These are phyloP conservation scores for Sebastes fasciatus DNA, from an alignment of 2,113 vertebrate species.

Conservation along the genomic window DNA sequence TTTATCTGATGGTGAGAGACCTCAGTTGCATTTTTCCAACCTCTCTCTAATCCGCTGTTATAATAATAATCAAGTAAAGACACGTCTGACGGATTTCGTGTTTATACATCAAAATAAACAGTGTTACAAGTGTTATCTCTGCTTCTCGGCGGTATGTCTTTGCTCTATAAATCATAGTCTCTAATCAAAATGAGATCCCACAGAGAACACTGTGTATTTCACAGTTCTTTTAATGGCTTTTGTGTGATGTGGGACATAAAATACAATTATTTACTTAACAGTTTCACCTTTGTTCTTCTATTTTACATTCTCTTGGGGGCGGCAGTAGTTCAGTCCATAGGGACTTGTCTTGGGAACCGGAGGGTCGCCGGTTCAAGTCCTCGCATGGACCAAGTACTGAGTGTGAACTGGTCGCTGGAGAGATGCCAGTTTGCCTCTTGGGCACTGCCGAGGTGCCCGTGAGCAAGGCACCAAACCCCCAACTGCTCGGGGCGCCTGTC, in stretches of 20 bases:
- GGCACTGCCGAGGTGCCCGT: too few relatives aligned
- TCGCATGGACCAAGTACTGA: too few relatives aligned
- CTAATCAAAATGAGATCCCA: slow-evolving; percentile 47
- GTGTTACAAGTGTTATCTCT: slow-evolving; percentile 47
- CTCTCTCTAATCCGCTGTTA: slow-evolving; percentile 24
- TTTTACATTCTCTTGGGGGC: neutral
- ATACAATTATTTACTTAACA: slow-evolving; percentile 30
- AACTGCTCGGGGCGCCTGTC: too few relatives aligned
- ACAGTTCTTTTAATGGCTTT: slow-evolving; percentile 37
- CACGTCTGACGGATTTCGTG: slow-evolving; percentile 49
- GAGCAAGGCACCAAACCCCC: too few relatives aligned
- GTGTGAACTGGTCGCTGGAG: too few relatives aligned
- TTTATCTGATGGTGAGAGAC: slow-evolving; percentile 46
- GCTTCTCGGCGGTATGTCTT: slow-evolving; percentile 36
- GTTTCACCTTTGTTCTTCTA: slow-evolving; percentile 16
- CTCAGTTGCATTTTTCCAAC: slow-evolving; percentile 39
- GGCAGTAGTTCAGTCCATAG: too few relatives aligned
- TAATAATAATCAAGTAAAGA: slow-evolving; percentile 42
- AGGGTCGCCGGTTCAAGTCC: too few relatives aligned
- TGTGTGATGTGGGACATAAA: slow-evolving; percentile 29
- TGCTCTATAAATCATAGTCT: slow-evolving; percentile 50
- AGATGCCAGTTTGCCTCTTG: too few relatives aligned
- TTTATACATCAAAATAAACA: slow-evolving; percentile 58
- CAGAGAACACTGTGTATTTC: slow-evolving; percentile 12
- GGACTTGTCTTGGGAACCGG: too few relatives aligned